Base-by-base conservation (phyloP, 1,140 invertebrate species). In the Ditylenchus dipsaci region DNA sequence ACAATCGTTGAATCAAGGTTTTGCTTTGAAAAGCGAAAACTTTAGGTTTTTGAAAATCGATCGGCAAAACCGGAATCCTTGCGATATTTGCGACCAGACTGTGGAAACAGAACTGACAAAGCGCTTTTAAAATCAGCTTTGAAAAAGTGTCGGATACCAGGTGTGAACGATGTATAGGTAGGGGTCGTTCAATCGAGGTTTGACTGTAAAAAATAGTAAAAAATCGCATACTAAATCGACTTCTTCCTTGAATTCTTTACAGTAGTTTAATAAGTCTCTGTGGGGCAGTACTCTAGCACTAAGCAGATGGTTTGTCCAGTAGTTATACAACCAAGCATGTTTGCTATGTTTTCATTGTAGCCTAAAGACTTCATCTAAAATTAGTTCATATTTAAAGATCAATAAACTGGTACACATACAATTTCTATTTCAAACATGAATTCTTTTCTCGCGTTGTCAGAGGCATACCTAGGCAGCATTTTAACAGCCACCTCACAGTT, bases 401-500 rank as follows among this genome's bases (percentile, higher is more conserved):
- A 53, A 53, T 3, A 3, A 53, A 53, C 9, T 61, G 19, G 19
- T 30, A 0, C 7, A 23, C 19, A 8, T 26, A 60, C 58, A n/a
- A 45, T 3, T 42, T 17, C 33, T 1, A 38, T 38, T 43, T 63
- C 15, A 17, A 23, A 38, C 17, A 67, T 19, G 19, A 60, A 67
- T n/a, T 59, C 26, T 59, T n/a, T 56, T 27, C 58, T 67, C 3
- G 65, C 65, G 1, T 21, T 56, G 17, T 58, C 65, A 38, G 49
- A 30, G 21, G 65, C 65, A 45, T 67, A 67, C 58, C 58, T 67
- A 17, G 65, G 65, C 47, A 67, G 21, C 65, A 67, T 67, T 67
- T 67, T 67, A 15, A 67, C 56, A 30, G 65, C 65, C 15, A 67
- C 63, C 27, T 65, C 63, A 21, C 38, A 21, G 27, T 49, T 56